Evolutionary conservation across 2,113 vertebrate genomes (phyloP).

Genomic region (Cyphomyrus plagiostoma): DNA sequence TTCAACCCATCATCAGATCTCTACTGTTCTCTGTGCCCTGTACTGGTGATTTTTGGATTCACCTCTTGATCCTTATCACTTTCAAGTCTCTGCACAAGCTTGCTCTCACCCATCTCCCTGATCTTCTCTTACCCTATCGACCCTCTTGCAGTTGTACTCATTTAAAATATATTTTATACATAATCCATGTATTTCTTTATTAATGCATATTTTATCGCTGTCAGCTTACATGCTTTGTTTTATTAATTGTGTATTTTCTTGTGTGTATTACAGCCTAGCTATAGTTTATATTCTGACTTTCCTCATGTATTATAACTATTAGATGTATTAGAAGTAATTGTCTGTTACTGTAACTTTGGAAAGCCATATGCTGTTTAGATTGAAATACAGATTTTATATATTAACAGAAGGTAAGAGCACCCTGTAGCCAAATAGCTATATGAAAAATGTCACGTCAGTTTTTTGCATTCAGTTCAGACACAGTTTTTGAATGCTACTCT

Average conservation of each 20-base stretch:
- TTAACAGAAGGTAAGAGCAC: no score
- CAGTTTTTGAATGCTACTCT: no score
- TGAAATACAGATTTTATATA: no score
- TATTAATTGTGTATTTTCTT: not conserved
- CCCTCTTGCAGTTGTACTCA: not conserved
- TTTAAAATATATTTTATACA: not conserved
- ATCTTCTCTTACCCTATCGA: not conserved
- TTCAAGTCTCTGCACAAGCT: not conserved
- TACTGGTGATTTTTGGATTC: not conserved
- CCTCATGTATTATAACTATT: not conserved
- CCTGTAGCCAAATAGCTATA: no score
- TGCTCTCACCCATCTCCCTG: not conserved
- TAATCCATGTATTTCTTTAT: not conserved
- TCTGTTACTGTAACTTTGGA: no score
- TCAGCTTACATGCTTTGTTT: not conserved
- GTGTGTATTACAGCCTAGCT: not conserved
- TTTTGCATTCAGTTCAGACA: no score
- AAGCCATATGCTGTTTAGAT: no score
- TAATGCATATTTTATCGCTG: not conserved
- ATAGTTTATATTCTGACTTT: not conserved
- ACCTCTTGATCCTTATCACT: not conserved
- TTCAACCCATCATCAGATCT: not conserved
- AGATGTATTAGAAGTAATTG: no score
- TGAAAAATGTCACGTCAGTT: no score
- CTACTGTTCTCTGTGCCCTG: not conserved